Conservation (phyloP, 2,888 invertebrate genomes). For the Sycophila texana region DNA sequence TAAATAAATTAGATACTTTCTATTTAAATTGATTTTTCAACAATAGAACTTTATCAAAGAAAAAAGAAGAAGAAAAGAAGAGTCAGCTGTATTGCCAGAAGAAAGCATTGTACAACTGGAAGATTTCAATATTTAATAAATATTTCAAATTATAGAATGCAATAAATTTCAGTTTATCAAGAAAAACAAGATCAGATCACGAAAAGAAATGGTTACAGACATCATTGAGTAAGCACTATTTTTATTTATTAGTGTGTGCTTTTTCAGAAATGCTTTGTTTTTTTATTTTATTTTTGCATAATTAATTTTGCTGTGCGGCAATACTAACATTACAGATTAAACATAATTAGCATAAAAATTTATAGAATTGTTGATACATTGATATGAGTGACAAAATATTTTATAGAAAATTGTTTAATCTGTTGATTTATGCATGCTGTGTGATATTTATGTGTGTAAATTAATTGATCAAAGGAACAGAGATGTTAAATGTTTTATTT, state of each 20-base stretch:
- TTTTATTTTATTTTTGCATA: conserved; percentile 11
- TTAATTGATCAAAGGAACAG: too few species aligned
- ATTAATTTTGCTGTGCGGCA: background rate
- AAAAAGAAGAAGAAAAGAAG: background rate
- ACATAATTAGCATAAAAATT: background rate
- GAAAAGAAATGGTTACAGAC: background rate
- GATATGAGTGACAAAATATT: background rate
- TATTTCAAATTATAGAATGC: background rate
- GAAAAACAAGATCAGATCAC: background rate
- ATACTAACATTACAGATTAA: conserved; percentile 25
- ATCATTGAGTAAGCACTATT: conserved; percentile 27
- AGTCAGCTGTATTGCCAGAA: background rate
- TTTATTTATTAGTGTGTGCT: conserved; percentile 23
- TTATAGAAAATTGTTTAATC: conserved; percentile 16
- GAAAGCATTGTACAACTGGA: background rate
- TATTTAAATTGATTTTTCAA: background rate
- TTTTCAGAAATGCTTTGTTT: conserved; percentile 18
- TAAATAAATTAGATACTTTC: background rate
- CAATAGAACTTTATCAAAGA: background rate
- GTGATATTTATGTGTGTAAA: background rate
- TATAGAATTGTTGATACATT: background rate
- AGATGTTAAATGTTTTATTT: too few species aligned
- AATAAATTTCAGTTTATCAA: background rate
- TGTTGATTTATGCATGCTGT: conserved; percentile 25
- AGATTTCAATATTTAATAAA: background rate